Conservation (phyloP, 2,888 invertebrate species). For the Lycia hirtaria region DNA sequence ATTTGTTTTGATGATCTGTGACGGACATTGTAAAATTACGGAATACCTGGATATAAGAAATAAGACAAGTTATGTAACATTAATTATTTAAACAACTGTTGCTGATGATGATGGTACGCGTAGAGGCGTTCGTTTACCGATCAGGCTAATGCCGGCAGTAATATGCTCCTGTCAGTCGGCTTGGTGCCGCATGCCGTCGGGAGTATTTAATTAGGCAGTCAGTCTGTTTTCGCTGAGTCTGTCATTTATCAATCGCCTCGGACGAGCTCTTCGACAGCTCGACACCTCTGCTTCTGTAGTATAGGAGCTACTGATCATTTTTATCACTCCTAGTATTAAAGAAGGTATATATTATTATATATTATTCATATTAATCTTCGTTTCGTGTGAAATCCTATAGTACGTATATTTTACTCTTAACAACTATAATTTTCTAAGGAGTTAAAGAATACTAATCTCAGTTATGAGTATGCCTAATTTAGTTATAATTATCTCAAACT, state of each 20-base stretch:
- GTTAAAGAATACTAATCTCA: too few relatives aligned
- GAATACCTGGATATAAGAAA: too few relatives aligned
- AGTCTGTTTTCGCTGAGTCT: constrained; percentile 74
- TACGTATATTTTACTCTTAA: too few relatives aligned
- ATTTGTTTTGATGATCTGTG: too few relatives aligned
- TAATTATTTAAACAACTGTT: too few relatives aligned
- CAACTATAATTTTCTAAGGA: too few relatives aligned
- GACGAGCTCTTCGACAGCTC: constrained; percentile 75
- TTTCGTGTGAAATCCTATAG: too few relatives aligned
- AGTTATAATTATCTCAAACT: too few relatives aligned
- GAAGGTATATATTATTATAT: neutral
- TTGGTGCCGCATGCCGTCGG: constrained; percentile 52
- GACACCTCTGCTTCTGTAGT: constrained; percentile 62
- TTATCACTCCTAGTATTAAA: neutral
- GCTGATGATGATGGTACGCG: neutral
- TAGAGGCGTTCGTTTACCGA: neutral
- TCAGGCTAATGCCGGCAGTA: constrained; percentile 42
- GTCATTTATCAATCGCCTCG: constrained; percentile 82
- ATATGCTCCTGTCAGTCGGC: constrained; percentile 53
- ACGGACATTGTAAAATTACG: too few relatives aligned
- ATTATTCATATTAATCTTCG: neutral
- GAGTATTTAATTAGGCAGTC: constrained; percentile 80
- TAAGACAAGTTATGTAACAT: too few relatives aligned
- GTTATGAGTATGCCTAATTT: too few relatives aligned
- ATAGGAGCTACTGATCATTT: neutral